Evolutionary conservation across 1,140 invertebrate genomes (phyloP).

Genomic region (Adelges cooleyi): DNA sequence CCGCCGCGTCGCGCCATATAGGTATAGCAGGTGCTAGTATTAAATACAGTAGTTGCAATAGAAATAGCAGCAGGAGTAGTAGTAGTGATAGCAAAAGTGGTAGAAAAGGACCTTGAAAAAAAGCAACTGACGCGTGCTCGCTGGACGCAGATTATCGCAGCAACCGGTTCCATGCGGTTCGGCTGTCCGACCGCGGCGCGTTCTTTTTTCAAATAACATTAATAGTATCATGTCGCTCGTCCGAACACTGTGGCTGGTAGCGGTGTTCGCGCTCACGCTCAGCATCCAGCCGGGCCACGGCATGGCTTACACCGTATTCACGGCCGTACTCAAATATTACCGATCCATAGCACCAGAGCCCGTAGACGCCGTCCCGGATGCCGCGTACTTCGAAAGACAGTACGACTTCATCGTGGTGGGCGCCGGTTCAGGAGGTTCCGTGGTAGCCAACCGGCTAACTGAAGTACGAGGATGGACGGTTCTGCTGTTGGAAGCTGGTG

Average conservation of each 20-base stretch:
- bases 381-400: constrained; percentile 29
- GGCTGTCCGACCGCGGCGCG: too few relatives aligned
- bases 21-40: too few relatives aligned
- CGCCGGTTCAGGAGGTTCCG: constrained; percentile 45
- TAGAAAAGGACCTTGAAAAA: too few relatives aligned
- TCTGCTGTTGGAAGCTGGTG: constrained; percentile 41
- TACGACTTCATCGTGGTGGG: constrained; percentile 41
- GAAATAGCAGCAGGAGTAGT: too few relatives aligned
- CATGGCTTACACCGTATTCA: constrained; percentile 28
- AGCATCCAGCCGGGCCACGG: neutral
- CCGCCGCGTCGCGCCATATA: too few relatives aligned
- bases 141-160: too few relatives aligned
- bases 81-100: too few relatives aligned
- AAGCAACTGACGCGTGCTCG: too few relatives aligned
- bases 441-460: constrained; percentile 44
- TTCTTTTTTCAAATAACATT: too few relatives aligned
- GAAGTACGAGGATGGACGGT: constrained; percentile 37
- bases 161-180: too few relatives aligned
- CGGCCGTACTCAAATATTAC: constrained; percentile 32
- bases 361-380: constrained; percentile 30
- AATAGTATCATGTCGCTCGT: too few relatives aligned
- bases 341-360: constrained; percentile 30
- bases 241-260: neutral
- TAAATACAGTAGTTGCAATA: too few relatives aligned
- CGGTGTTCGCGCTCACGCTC: neutral